Evolutionary conservation across 2,797 vertebrate species (phyloP).

Genomic region (Etheostoma perlongum): DNA sequence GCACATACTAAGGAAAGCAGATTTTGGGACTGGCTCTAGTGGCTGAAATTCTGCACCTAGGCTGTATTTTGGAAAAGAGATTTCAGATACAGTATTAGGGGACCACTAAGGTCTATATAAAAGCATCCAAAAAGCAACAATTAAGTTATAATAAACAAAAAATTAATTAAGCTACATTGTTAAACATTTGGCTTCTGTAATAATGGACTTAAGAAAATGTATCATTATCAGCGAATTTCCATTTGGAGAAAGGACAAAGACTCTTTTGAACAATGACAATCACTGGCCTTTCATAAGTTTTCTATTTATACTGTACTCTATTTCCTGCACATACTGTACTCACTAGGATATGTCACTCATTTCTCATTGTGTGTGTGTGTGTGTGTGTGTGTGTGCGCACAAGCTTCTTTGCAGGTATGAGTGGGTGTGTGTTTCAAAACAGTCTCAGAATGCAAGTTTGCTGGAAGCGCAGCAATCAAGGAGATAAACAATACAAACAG

Average conservation of each 20-base stretch:
- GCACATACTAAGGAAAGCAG: no score
- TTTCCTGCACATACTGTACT: conserved; percentile 32
- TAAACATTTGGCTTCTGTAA: conserved; percentile 29
- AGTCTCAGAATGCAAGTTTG: conserved; percentile 64
- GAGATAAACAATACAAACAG: conserved; percentile 74
- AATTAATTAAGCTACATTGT: conserved; percentile 11
- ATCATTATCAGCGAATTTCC: conserved; percentile 33
- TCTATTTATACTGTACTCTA: conserved; percentile 38
- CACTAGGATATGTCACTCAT: conserved; percentile 55
- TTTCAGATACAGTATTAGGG: no score
- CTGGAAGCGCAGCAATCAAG: conserved; percentile 69
- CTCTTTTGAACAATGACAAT: conserved; percentile 49
- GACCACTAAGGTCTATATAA: no score
- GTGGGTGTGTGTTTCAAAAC: conserved; percentile 59
- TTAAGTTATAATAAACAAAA: conserved; percentile 19
- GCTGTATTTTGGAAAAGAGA: no score
- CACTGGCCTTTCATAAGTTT: conserved; percentile 39
- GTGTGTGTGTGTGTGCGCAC: background rate
- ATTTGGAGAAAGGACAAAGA: conserved; percentile 37
- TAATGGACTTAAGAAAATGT: conserved; percentile 31
- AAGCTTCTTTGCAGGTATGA: conserved; percentile 53
- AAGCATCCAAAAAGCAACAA: conserved; percentile 8
- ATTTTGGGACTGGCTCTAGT: no score
- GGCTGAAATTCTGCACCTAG: no score
- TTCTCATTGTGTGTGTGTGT: conserved; percentile 33